Percentiles rank a stretch among this genome's conserved stretches.
Conservation (phyloP, 2,888 invertebrate genomes). For the Cheilosia impressa region DNA sequence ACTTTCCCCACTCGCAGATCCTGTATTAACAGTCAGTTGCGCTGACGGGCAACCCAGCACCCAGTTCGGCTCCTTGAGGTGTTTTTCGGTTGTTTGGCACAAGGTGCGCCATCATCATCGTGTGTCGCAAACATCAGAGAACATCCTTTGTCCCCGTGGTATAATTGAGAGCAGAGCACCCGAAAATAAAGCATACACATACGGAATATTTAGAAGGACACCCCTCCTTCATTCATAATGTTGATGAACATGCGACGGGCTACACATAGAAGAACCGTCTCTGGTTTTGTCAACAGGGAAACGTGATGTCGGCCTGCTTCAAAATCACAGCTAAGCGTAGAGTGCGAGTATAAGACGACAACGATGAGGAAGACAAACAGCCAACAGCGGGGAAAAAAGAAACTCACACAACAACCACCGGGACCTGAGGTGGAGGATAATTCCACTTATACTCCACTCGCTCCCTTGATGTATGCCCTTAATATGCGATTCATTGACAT, state of each 20-base stretch:
- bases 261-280: slow-evolving; percentile 17
- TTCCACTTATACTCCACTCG: slow-evolving; percentile 50
- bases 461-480: slow-evolving; percentile 37
- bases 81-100: slow-evolving; percentile 57
- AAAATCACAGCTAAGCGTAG: slow-evolving; percentile 38
- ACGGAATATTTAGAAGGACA: slow-evolving; percentile 49
- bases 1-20: slow-evolving; percentile 1
- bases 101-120: slow-evolving; percentile 48
- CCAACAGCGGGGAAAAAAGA: neutral
- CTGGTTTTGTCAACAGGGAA: slow-evolving; percentile 71
- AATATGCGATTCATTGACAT: slow-evolving; percentile 66
- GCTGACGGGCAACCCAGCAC: slow-evolving; percentile 48
- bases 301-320: slow-evolving; percentile 62
- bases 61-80: slow-evolving; percentile 50
- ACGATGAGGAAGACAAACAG: slow-evolving; percentile 6
- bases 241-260: slow-evolving; percentile 25
- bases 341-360: slow-evolving; percentile 19
- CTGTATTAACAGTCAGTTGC: slow-evolving; percentile 52
- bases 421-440: slow-evolving; percentile 54
- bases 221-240: slow-evolving; percentile 17
- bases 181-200: slow-evolving; percentile 58
- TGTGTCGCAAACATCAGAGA: slow-evolving; percentile 57
- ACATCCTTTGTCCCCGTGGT: slow-evolving; percentile 61
- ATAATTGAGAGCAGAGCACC: slow-evolving; percentile 65
- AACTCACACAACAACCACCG: slow-evolving; percentile 11